Conservation (phyloP, 2,797 vertebrate genomes). For the Acropternis orthonyx region DNA sequence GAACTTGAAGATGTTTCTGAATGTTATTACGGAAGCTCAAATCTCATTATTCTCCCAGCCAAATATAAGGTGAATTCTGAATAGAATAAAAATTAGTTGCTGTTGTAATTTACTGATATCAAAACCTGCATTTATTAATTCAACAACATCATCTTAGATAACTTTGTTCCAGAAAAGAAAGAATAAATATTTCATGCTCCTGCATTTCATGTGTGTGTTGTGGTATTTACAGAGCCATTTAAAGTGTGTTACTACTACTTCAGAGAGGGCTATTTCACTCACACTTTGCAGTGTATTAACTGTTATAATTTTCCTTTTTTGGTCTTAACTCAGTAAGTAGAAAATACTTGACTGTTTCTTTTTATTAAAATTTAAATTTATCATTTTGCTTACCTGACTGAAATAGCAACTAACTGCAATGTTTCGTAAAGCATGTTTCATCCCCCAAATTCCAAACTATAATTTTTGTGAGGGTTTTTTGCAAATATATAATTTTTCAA, state of each 20-base stretch:
- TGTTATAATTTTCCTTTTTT: neutral
- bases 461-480: neutral
- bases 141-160: neutral
- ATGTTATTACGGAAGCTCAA: neutral
- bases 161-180: neutral
- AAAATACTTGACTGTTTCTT: slow-evolving; percentile 5
- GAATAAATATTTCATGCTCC: neutral
- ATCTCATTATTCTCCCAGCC: neutral
- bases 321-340: neutral
- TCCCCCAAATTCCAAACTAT: neutral
- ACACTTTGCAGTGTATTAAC: neutral
- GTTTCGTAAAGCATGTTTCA: neutral
- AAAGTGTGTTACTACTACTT: neutral
- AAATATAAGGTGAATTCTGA: neutral
- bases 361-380: slow-evolving; percentile 41
- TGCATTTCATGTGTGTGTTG: neutral
- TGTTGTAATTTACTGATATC: neutral
- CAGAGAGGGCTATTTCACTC: neutral
- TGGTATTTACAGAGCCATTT: neutral
- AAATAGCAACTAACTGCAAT: neutral
- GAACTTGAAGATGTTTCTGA: neutral
- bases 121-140: neutral
- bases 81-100: neutral
- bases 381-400: neutral
- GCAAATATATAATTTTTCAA: neutral